Conservation (phyloP, 2,888 invertebrate genomes). For the Acronicta psi region DNA sequence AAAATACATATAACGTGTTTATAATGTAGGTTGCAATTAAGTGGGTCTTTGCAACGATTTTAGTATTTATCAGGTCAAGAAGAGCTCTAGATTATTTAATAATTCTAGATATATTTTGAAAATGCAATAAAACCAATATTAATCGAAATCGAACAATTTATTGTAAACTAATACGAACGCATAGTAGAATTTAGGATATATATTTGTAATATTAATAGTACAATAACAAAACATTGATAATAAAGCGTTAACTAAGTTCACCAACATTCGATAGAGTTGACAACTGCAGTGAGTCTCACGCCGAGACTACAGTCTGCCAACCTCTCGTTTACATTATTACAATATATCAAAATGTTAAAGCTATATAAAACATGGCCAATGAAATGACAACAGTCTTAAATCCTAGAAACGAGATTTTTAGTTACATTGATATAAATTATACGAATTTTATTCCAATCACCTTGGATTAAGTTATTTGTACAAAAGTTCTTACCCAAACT, state of each 20-base stretch:
- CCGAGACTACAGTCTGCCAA: constrained; percentile 56
- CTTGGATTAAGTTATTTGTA: constrained; percentile 18
- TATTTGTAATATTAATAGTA: constrained; percentile 86
- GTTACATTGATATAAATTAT: constrained; percentile 56
- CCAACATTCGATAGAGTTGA: constrained; percentile 85
- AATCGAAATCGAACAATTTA: constrained; percentile 85
- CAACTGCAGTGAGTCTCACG: constrained; percentile 71
- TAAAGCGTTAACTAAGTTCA: constrained; percentile 85
- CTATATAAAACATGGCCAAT: constrained; percentile 84
- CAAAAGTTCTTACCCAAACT: constrained; percentile 5
- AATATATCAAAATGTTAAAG: constrained; percentile 83
- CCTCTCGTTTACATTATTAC: constrained; percentile 69
- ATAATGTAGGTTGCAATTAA: too few relatives aligned
- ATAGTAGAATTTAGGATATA: constrained; percentile 88
- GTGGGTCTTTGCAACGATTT: too few relatives aligned
- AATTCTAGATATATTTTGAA: not conserved
- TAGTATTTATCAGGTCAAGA: too few relatives aligned
- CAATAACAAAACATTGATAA: constrained; percentile 85
- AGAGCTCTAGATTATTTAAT: too few relatives aligned
- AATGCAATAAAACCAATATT: constrained; percentile 27
- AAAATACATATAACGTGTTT: too few relatives aligned
- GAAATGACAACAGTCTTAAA: constrained; percentile 81
- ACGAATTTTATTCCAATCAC: constrained; percentile 49
- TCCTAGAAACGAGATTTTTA: constrained; percentile 64
- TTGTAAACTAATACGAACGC: constrained; percentile 88